These are phyloP conservation scores for Nautilus pompilius DNA, from an alignment of 1,140 invertebrate genomes.

Conservation along the genomic window DNA sequence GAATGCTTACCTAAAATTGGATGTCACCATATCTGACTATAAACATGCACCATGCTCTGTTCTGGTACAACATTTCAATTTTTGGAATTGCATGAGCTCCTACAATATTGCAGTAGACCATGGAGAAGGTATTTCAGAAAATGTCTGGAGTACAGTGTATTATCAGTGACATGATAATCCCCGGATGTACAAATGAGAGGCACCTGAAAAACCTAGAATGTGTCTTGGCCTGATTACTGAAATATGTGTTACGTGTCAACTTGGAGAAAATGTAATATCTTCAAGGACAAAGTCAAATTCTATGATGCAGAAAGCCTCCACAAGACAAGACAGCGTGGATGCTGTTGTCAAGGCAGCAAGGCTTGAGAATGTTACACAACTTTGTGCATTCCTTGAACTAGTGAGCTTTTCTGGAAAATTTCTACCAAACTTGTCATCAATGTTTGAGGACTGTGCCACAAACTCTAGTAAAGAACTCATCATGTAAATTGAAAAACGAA, in stretches of 20 bases:
- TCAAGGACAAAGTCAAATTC: slow-evolving; percentile 11
- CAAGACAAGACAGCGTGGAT: too few relatives aligned
- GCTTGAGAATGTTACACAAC: slow-evolving; percentile 43
- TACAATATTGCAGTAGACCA: slow-evolving; percentile 56
- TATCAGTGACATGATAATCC: slow-evolving; percentile 20
- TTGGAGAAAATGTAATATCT: slow-evolving; percentile 5
- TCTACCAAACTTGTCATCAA: slow-evolving; percentile 9
- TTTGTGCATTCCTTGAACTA: slow-evolving; percentile 49
- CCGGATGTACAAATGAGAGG: slow-evolving; percentile 7
- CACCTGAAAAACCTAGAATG: slow-evolving; percentile 10
- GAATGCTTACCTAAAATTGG: slow-evolving; percentile 17
- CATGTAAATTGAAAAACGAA: slow-evolving; percentile 11
- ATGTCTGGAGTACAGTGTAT: slow-evolving; percentile 16
- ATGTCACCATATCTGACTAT: slow-evolving; percentile 16
- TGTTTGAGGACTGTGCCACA: slow-evolving; percentile 8
- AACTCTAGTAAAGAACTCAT: slow-evolving; percentile 4
- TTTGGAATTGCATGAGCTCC: slow-evolving; percentile 48
- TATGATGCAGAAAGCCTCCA: too few relatives aligned
- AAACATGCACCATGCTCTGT: slow-evolving; percentile 20
- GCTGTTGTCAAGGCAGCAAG: slow-evolving; percentile 41
- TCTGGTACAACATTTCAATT: slow-evolving; percentile 11
- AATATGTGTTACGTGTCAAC: neutral
- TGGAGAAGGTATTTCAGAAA: slow-evolving; percentile 46
- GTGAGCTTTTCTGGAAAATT: slow-evolving; percentile 49
- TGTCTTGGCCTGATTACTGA: slow-evolving; percentile 2